Conservation (phyloP, 2,797 vertebrate genomes). For the Geotrypetes seraphini region DNA sequence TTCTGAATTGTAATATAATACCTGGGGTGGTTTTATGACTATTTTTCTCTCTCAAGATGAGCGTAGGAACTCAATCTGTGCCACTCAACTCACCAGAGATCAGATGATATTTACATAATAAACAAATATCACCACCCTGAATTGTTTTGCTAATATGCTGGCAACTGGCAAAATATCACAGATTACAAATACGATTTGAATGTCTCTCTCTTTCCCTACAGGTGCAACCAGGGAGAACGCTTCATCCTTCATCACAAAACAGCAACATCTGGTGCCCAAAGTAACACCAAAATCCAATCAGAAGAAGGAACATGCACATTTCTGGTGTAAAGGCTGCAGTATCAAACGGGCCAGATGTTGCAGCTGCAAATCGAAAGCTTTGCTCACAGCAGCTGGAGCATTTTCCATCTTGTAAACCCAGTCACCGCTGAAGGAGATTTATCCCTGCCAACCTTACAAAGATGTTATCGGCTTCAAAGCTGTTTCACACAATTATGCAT, state of each 20-base stretch:
- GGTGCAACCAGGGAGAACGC: too few relatives aligned
- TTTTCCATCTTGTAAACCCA: slow-evolving; percentile 44
- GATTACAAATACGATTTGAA: too few relatives aligned
- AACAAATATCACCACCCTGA: too few relatives aligned
- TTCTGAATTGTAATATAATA: too few relatives aligned
- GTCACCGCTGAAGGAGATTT: slow-evolving; percentile 41
- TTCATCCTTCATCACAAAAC: slow-evolving; percentile 33
- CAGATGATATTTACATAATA: too few relatives aligned
- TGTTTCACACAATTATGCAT: slow-evolving; percentile 40
- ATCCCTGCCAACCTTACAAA: slow-evolving; percentile 17
- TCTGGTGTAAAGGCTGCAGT: slow-evolving; percentile 28
- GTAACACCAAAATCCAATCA: slow-evolving; percentile 63
- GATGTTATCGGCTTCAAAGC: slow-evolving; percentile 40
- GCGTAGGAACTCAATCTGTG: too few relatives aligned
- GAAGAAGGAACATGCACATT: slow-evolving; percentile 50
- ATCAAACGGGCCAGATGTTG: slow-evolving; percentile 63
- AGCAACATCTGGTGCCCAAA: slow-evolving; percentile 36
- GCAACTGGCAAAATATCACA: too few relatives aligned
- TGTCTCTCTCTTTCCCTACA: too few relatives aligned
- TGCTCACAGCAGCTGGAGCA: slow-evolving; percentile 42
- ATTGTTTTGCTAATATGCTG: too few relatives aligned
- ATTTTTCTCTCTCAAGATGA: too few relatives aligned
- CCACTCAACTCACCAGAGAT: too few relatives aligned
- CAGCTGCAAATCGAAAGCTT: slow-evolving; percentile 36
- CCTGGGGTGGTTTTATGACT: too few relatives aligned